phyloP scores from a whole-genome alignment of 1,140 invertebrate species.

The Ceratitis capitata region DNA sequence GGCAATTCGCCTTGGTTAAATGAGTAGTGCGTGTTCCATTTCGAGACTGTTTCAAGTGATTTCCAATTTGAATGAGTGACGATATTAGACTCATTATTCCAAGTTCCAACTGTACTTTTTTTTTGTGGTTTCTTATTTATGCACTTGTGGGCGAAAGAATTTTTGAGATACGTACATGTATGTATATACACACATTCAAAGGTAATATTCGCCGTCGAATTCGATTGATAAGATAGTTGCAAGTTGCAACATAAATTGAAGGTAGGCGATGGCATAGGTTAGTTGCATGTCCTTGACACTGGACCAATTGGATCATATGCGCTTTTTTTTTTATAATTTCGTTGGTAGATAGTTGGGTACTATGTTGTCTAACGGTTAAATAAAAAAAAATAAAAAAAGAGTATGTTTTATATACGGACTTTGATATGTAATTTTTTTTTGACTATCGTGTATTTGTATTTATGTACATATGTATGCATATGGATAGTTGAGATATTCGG shows the following conservation, averaged over 20 bases:
- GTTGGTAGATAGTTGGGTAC: not conserved
- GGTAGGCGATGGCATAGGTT: not conserved
- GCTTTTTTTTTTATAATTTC: not conserved
- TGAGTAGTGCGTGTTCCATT: not conserved
- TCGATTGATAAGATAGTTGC: not conserved
- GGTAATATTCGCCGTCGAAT: too few species aligned
- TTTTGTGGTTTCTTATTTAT: too few species aligned
- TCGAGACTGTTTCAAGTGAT: not conserved
- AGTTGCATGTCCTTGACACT: conserved; percentile 32
- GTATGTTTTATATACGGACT: too few species aligned
- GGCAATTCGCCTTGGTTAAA: not conserved
- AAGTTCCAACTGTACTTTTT: conserved; percentile 40
- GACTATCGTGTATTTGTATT: not conserved
- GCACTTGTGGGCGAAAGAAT: not conserved
- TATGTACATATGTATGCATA: not conserved
- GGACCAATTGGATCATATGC: not conserved
- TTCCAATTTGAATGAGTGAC: conserved; percentile 28
- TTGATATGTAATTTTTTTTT: too few species aligned
- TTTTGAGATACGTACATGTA: not conserved
- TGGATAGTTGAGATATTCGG: not conserved
- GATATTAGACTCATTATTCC: conserved; percentile 28
- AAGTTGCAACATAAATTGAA: not conserved
- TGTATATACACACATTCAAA: not conserved
- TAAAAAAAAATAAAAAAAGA: too few species aligned
- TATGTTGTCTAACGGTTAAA: not conserved